Percentiles rank a stretch among this genome's conserved stretches.
Evolutionary conservation across 1,140 invertebrate genomes (phyloP).

Genomic region (Macrocentrus cingulum): DNA sequence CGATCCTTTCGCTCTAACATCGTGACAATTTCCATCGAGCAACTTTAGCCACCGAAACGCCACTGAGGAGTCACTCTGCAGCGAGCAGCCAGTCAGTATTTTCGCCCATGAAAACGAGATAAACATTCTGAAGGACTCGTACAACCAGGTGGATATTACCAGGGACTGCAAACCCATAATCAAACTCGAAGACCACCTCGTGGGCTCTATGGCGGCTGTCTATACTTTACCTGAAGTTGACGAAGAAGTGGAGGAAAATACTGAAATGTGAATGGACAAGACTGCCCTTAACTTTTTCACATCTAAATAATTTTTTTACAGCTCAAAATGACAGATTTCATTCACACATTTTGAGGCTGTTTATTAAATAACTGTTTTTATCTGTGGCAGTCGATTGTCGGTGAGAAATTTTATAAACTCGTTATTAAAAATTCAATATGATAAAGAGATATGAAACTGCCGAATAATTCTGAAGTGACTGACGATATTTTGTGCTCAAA

Average conservation of each 20-base stretch:
- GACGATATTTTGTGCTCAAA: conserved; percentile 43
- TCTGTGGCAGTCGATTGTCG: not conserved
- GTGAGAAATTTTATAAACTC: not conserved
- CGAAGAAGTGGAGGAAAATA: conserved; percentile 65
- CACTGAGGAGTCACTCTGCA: conserved; percentile 64
- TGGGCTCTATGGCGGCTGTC: conserved; percentile 58
- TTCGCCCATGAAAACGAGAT: conserved; percentile 58
- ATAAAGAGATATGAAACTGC: conserved; percentile 1
- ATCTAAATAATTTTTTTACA: not conserved
- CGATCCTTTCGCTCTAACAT: conserved; percentile 63
- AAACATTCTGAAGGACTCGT: conserved; percentile 55
- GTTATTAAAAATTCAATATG: not conserved
- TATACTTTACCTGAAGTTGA: conserved; percentile 67
- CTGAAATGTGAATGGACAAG: conserved; percentile 61
- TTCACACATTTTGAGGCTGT: conserved; percentile 22
- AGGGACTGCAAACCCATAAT: conserved; percentile 54
- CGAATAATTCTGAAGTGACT: conserved; percentile 9
- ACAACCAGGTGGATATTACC: conserved; percentile 56
- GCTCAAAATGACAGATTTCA: conserved; percentile 28
- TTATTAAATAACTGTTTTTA: conserved; percentile 14
- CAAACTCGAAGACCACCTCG: conserved; percentile 50
- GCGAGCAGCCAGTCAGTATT: conserved; percentile 64
- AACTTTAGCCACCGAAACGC: conserved; percentile 66
- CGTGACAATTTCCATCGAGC: conserved; percentile 69
- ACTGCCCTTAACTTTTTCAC: conserved; percentile 19